These are phyloP conservation scores for Phalacrocorax aristotelis DNA, from an alignment of 2,113 vertebrate species.

Conservation along the genomic window DNA sequence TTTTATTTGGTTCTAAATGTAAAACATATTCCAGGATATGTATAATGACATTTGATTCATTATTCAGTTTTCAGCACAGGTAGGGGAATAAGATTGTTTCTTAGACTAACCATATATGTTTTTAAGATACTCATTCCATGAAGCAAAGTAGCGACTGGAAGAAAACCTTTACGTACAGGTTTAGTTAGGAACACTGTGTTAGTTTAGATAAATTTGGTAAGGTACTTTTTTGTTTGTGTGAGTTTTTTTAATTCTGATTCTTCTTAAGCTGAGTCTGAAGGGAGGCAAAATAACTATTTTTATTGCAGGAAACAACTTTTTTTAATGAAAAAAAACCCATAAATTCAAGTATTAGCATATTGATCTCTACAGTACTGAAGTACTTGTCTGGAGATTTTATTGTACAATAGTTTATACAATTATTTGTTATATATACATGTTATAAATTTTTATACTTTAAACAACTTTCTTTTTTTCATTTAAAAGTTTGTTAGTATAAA, in stretches of 20 bases:
- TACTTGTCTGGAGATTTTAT: not conserved
- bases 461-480: not conserved
- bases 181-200: not conserved
- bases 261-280: not conserved
- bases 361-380: not conserved
- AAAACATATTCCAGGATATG: not conserved
- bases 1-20: not conserved
- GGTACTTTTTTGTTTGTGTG: not conserved
- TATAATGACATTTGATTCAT: not conserved
- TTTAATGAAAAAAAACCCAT: not conserved
- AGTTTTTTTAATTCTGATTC: not conserved
- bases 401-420: too few species aligned
- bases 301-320: not conserved
- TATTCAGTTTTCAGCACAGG: not conserved
- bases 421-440: too few species aligned
- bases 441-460: not conserved
- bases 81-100: not conserved
- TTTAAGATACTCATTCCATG: not conserved
- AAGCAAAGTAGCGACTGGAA: not conserved
- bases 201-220: not conserved
- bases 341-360: not conserved
- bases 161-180: not conserved
- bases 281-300: not conserved
- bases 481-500: not conserved
- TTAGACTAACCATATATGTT: not conserved